Evolutionary conservation across 2,888 invertebrate species (phyloP), one percentile per base, ranked within the genome.

Genomic region (Leucophenga maculata): DNA sequence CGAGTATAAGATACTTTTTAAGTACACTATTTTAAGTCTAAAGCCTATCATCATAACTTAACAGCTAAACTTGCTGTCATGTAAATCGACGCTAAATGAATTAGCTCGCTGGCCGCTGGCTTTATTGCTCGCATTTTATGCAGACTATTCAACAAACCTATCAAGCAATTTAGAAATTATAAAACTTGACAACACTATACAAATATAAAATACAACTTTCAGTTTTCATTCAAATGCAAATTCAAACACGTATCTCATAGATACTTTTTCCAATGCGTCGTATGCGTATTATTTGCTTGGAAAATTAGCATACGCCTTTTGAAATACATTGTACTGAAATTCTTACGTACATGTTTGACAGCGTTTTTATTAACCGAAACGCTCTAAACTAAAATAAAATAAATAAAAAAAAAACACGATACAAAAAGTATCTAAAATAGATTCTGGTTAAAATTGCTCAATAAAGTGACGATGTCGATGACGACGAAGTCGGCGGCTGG

Each of bases 11-110:
- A 64, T 13, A 70, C 62, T 64, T 11, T 11, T 39, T 39, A 3
- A 39, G 11, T 11, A 39, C 39, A 39, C 4, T 26, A 4, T 2
- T 26, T 26, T 26, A 26, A 26, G 26, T 26, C 26, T 26, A 26
- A 3, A 4, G 26, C 26, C 2, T 26, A 26, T 2, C 62, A 67
- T 26, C 70, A 72, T 72, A 79, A 79, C 73, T 79, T 75, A 72
- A n/a, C n/a, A 73, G 67, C 50, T 67, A 71, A 80, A 80, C 80
- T 82, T 82, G 82, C 82, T 80, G 80, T 80, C 82, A 74, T 73
- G n/a, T 26, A 26, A 60, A 4, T 22, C 26, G 50, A 31, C 50
- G 22, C 16, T 65, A 65, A 65, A 65, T 65, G 65, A 66, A 66
- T 52, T 54, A 66, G 55, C 4, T 26, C 4, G 26, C 26, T 26